Evolutionary conservation across 2,888 invertebrate species (phyloP).

Genomic region (Mimas tiliae): DNA sequence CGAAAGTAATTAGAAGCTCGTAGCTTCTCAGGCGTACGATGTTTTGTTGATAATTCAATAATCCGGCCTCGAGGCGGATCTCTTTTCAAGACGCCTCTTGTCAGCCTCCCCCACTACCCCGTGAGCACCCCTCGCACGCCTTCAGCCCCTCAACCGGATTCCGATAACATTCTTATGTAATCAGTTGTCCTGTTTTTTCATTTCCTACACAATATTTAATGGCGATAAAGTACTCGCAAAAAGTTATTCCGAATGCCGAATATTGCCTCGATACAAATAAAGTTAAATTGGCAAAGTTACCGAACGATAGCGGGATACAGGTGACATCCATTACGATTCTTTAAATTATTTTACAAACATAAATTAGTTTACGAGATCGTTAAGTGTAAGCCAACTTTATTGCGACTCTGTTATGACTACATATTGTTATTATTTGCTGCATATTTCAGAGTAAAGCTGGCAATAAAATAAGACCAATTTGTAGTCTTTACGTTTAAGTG

Average conservation of each 20-base stretch:
- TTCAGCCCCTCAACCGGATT: conserved; percentile 46
- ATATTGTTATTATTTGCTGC: conserved; percentile 18
- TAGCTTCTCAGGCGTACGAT: conserved; percentile 71
- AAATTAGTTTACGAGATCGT: conserved; percentile 62
- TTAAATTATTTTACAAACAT: conserved; percentile 61
- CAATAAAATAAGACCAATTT: conserved; percentile 63
- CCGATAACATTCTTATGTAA: conserved; percentile 68
- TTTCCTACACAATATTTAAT: conserved; percentile 67
- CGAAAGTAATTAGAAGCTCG: conserved; percentile 77
- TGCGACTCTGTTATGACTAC: conserved; percentile 30
- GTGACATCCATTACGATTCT: conserved; percentile 69
- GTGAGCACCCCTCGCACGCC: conserved; percentile 35
- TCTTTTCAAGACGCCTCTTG: conserved; percentile 62
- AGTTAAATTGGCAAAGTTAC: conserved; percentile 83
- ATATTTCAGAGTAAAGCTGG: conserved; percentile 52
- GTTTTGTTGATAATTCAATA: conserved; percentile 83
- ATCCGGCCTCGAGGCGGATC: conserved; percentile 69
- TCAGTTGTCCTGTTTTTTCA: conserved; percentile 73
- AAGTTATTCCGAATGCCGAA: conserved; percentile 72
- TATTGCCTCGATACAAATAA: conserved; percentile 77
- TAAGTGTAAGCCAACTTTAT: conserved; percentile 36
- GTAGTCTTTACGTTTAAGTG: conserved; percentile 62
- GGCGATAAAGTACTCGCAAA: conserved; percentile 60
- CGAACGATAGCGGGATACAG: conserved; percentile 55
- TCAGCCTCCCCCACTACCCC: conserved; percentile 28